Evolutionary conservation across 1,140 invertebrate genomes (phyloP).

Genomic region (Caenorhabditis remanei): DNA sequence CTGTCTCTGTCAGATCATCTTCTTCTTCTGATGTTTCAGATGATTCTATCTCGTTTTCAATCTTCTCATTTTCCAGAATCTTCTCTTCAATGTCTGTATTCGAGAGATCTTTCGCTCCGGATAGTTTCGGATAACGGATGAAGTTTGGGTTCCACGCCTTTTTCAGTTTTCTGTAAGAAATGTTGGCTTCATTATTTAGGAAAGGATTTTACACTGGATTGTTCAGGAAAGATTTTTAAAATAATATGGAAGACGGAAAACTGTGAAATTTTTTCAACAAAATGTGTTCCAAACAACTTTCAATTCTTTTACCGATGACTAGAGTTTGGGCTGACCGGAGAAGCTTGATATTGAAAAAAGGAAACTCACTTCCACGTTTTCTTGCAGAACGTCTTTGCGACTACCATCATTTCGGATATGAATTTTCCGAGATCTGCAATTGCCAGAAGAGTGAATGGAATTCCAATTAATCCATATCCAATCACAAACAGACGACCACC

Average conservation of each 20-base stretch:
- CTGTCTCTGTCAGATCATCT: constrained; percentile 57
- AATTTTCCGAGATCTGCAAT: constrained; percentile 69
- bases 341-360: neutral
- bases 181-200: neutral
- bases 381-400: constrained; percentile 6
- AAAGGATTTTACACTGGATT: neutral
- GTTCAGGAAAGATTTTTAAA: neutral
- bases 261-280: too few species aligned
- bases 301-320: too few species aligned
- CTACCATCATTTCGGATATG: constrained; percentile 49
- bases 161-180: neutral
- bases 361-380: constrained; percentile 20
- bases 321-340: neutral
- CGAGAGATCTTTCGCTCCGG: neutral
- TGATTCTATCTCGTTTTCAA: constrained; percentile 35
- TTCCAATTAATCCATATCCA: constrained; percentile 67
- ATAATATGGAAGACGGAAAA: too few species aligned
- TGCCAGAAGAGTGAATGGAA: constrained; percentile 68
- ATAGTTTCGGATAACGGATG: constrained; percentile 16
- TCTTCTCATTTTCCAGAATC: constrained; percentile 37
- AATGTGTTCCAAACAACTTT: too few species aligned
- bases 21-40: constrained; percentile 58
- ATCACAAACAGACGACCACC: constrained; percentile 67
- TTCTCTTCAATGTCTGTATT: constrained; percentile 33
- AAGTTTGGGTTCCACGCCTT: neutral